Base-by-base conservation (phyloP, 1,140 invertebrate species). In the Dreissena polymorpha region DNA sequence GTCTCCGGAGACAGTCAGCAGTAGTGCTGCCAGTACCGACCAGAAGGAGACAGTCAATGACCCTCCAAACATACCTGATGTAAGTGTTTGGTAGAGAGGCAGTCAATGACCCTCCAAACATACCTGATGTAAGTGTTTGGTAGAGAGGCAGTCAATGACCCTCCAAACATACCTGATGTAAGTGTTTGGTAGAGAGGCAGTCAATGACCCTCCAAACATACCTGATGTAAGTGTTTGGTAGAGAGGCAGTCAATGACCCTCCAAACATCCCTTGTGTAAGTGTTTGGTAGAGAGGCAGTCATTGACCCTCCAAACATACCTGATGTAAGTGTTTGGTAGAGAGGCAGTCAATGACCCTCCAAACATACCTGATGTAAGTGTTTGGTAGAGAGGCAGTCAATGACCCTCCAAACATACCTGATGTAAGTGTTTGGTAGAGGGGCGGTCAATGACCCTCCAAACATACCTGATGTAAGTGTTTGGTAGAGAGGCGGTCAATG, bases 151-250 rank as follows among this genome's bases (percentile, higher is more conserved):
- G 39, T 39, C 39, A 39, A 2, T 39, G 39, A 78, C 57, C 76
- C 76, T 25, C 76, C 76, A 18, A 78, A 78, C 57, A 25, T 78
- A 68, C 76, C 76, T 18, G 23, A 69, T 68, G 76, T 78, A 78
- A 68, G 76, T 78, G 21, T 13, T n/a, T n/a, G n/a, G n/a, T n/a
- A n/a, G n/a, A n/a, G 39, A 39, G 39, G 39, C 39, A 39, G 39
- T 39, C 39, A 39, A 2, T 39, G 39, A 78, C 57, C 76, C 76
- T 25, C 76, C 76, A 18, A 78, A 78, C 57, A 25, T 78, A 68
- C 76, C 76, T 18, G 23, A 69, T 68, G 76, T 78, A 78, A 68
- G 76, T 78, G 21, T 13, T n/a, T n/a, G n/a, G n/a, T n/a, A n/a
- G n/a, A n/a, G 39, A 39, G 39, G 39, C 39, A 39, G 39, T 39